Evolutionary conservation across 2,797 vertebrate species (phyloP).

Genomic region (Borostomias antarcticus): DNA sequence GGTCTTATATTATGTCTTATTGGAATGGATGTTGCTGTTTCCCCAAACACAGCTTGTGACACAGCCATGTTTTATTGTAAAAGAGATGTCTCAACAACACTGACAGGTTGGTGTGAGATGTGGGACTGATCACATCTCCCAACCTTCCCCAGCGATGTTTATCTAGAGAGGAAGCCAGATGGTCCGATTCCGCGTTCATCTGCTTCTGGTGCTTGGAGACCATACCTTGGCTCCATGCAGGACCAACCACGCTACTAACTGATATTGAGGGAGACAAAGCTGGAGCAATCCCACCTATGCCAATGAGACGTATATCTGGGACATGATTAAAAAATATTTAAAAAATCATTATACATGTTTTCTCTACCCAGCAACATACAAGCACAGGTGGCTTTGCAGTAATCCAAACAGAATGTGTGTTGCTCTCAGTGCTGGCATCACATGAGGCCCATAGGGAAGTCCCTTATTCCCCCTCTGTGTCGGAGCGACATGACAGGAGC

Average conservation of each 20-base stretch:
- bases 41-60: conserved; percentile 24
- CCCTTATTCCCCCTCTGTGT: neutral
- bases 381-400: neutral
- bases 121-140: conserved; percentile 22
- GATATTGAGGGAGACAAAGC: conserved; percentile 24
- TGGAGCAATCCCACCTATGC: neutral
- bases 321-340: neutral
- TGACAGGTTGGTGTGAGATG: conserved; percentile 53
- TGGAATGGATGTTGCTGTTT: neutral
- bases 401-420: neutral
- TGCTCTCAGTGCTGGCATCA: neutral
- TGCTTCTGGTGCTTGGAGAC: conserved; percentile 61
- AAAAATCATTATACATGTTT: neutral
- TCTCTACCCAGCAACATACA: neutral
- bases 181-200: conserved; percentile 64
- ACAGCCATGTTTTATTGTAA: conserved; percentile 59
- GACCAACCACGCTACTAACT: conserved; percentile 16
- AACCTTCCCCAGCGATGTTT: conserved; percentile 42
- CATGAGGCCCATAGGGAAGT: neutral
- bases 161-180: conserved; percentile 61
- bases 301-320: neutral
- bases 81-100: conserved; percentile 62
- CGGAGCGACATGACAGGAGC: neutral
- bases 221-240: conserved; percentile 26
- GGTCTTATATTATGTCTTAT: neutral